phyloP scores from a whole-genome alignment of 2,888 invertebrate genomes.

The Leucania comma region DNA sequence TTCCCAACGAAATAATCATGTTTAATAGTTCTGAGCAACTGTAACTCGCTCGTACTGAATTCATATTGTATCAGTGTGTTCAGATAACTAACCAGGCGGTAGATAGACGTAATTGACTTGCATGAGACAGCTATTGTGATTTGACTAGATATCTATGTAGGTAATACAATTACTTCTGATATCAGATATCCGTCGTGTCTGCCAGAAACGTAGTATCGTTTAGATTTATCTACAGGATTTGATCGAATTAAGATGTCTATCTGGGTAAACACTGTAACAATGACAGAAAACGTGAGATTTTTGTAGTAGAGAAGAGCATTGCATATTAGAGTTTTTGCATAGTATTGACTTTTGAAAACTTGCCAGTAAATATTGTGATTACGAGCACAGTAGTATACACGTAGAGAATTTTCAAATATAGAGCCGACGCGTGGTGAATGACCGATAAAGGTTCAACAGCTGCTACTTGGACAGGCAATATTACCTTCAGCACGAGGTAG shows the following conservation, averaged over 20 bases:
- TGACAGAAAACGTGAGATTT: constrained; percentile 69
- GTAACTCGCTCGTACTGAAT: constrained; percentile 81
- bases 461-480: constrained; percentile 53
- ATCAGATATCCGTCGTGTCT: constrained; percentile 56
- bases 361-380: constrained; percentile 80
- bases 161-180: constrained; percentile 68
- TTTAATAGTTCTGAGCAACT: constrained; percentile 82
- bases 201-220: constrained; percentile 37
- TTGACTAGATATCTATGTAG: constrained; percentile 73
- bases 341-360: constrained; percentile 76
- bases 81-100: constrained; percentile 86
- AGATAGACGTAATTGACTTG: constrained; percentile 89
- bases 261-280: constrained; percentile 26
- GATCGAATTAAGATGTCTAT: constrained; percentile 44
- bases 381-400: constrained; percentile 38
- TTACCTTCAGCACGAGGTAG: constrained; percentile 51
- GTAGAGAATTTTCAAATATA: constrained; percentile 73
- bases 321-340: constrained; percentile 66
- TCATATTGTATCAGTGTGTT: constrained; percentile 85
- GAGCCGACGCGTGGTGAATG: constrained; percentile 73
- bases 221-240: constrained; percentile 40
- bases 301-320: constrained; percentile 68
- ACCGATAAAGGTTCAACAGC: constrained; percentile 79
- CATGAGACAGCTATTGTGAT: constrained; percentile 87
- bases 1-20: constrained; percentile 78